Percentiles rank a stretch among this genome's conserved stretches.
Evolutionary conservation across 2,888 invertebrate species (phyloP).

Genomic region (Hyppa rectilinea): DNA sequence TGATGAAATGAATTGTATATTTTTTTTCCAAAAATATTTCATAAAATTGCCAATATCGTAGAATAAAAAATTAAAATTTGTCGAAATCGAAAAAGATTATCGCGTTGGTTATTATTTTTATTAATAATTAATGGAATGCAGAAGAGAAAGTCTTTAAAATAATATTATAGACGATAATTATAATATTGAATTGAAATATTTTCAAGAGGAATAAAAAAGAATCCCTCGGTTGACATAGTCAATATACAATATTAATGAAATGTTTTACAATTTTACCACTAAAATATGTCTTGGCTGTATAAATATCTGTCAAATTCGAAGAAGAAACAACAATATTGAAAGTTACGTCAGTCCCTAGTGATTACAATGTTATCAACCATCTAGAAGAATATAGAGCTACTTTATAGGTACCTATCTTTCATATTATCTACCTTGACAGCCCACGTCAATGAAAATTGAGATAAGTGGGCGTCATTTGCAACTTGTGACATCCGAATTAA

Average conservation of each 20-base stretch:
- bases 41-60: too few relatives aligned
- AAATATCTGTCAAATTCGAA: too few relatives aligned
- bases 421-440: constrained; percentile 41
- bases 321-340: too few relatives aligned
- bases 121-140: too few relatives aligned
- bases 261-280: not conserved
- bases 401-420: constrained; percentile 17
- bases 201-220: not conserved
- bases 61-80: too few relatives aligned
- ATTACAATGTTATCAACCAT: constrained; percentile 37
- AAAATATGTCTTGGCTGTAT: not conserved
- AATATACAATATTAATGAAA: not conserved
- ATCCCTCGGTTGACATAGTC: not conserved
- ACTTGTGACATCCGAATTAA: constrained; percentile 44
- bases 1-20: too few relatives aligned
- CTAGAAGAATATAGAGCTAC: constrained; percentile 53
- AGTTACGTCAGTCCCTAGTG: constrained; percentile 3
- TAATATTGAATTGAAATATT: not conserved
- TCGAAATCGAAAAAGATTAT: too few relatives aligned
- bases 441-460: constrained; percentile 54
- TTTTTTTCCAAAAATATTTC: too few relatives aligned
- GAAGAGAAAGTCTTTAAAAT: too few relatives aligned
- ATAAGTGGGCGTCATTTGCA: constrained; percentile 34
- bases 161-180: too few relatives aligned
- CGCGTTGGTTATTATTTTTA: too few relatives aligned